Conservation (phyloP, 2,888 invertebrate genomes). For the Abrostola triplasia region DNA sequence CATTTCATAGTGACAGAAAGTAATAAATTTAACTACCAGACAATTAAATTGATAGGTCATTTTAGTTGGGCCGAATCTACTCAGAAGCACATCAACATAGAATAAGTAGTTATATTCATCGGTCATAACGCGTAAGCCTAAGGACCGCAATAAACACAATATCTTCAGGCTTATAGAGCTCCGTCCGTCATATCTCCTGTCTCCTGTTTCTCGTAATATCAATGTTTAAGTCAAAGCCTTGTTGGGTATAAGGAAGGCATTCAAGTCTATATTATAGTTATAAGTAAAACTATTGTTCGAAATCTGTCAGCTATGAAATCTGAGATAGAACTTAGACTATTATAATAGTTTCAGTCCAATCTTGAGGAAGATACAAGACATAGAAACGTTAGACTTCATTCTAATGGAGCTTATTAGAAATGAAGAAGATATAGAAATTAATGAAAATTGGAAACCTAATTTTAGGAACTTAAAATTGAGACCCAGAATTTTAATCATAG, state of each 20-base stretch:
- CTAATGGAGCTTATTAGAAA: no score
- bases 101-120: conserved; percentile 24
- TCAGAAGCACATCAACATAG: conserved; percentile 17
- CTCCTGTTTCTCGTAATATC: conserved; percentile 4
- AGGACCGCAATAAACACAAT: conserved; percentile 31
- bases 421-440: no score
- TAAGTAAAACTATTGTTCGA: not conserved
- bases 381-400: no score
- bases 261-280: not conserved
- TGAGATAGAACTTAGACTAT: no score
- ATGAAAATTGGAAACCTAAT: no score
- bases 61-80: conserved; percentile 10
- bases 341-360: no score
- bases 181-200: conserved; percentile 13
- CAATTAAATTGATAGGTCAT: conserved; percentile 10
- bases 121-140: conserved; percentile 26
- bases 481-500: no score
- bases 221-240: conserved; percentile 1
- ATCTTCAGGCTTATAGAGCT: conserved; percentile 22
- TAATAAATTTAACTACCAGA: not conserved
- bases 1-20: not conserved
- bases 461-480: no score
- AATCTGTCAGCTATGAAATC: not conserved
- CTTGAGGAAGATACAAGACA: no score
- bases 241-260: not conserved